Evolutionary conservation across 2,888 invertebrate species (phyloP), one percentile per base, ranked within the genome.

Genomic region (Cephus pygmeus): DNA sequence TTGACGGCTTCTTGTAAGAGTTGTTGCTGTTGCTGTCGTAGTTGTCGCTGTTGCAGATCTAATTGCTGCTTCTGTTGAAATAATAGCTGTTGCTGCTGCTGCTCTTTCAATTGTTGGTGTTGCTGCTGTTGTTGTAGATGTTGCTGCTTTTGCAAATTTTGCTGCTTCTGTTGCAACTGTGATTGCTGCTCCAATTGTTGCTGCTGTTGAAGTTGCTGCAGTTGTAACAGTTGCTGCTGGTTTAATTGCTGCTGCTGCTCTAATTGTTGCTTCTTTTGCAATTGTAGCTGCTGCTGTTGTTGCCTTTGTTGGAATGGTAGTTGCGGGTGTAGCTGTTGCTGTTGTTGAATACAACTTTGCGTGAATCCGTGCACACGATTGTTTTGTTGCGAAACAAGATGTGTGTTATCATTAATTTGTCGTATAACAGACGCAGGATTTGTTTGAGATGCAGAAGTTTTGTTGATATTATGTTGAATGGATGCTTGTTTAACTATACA

Each of bases 201-300:
- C 73, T 91, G 90, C 2, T 91, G 89, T 1, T 91, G 91, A 0
- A 90, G 91, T 0, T 88, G 90, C 0, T 90, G 90, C 0, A 88
- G 90, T 2, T 90, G 90, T 1, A 91, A 85, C 34, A 84, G 88
- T 0, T 91, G 90, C 2, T 91, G 35, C 77, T 77, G 77, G 31
- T 31, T 31, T 31, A 31, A 31, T 0, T 91, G 90, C 2, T 91
- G 35, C 77, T 77, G 77, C 77, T 77, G 77, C 36, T 78, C 15
- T 1, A 31, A 91, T 1, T 90, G 92, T 1, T 83, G 87, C 81
- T 78, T 85, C 75, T 79, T 83, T 36, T 12, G 36, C 36, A 36
- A 12, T 36, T 36, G 36, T 36, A 36, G 12, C 12, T 36, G 36
- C 12, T 12, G 36, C 12, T 36, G 15, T 6, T 40, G 40, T 15